A percentile compares a stretch with the other conserved stretches of the same genome.
These are phyloP conservation scores for Amyelois transitella DNA, from an alignment of 1,140 invertebrate species.

Conservation along the genomic window DNA sequence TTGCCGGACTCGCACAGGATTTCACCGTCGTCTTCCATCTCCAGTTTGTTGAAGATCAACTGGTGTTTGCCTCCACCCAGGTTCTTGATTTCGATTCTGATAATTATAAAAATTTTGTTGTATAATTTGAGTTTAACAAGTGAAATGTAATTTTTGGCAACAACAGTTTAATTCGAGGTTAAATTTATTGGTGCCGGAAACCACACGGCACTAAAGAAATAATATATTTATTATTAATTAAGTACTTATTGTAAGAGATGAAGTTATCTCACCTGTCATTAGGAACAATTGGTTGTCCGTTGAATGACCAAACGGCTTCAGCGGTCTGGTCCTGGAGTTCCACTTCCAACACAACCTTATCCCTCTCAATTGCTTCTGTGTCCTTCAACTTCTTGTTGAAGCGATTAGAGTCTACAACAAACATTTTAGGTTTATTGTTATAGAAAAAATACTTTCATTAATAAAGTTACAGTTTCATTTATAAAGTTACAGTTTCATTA, in stretches of 20 bases:
- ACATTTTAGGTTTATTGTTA: not conserved
- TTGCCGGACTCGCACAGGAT: slow-evolving; percentile 89
- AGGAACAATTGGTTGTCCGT: slow-evolving; percentile 88
- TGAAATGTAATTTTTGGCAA: too few relatives aligned
- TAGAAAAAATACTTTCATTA: not conserved
- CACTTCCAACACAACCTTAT: slow-evolving; percentile 91
- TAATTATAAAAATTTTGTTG: slow-evolving; percentile 1
- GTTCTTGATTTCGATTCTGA: slow-evolving; percentile 90
- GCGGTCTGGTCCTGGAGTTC: slow-evolving; percentile 97
- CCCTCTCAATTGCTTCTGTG: slow-evolving; percentile 91
- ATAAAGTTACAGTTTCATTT: not conserved
- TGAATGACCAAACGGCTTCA: slow-evolving; percentile 94
- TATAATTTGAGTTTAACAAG: too few relatives aligned
- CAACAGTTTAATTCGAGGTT: too few relatives aligned
- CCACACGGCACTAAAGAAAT: too few relatives aligned
- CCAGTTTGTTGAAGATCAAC: slow-evolving; percentile 88
- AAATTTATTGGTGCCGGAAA: too few relatives aligned
- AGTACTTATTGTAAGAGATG: not conserved
- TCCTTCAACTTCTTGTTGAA: slow-evolving; percentile 98
- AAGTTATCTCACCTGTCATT: slow-evolving; percentile 76
- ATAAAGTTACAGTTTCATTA: not conserved
- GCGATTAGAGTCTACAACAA: slow-evolving; percentile 88
- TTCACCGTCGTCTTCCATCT: slow-evolving; percentile 89
- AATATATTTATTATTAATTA: slow-evolving; percentile 14
- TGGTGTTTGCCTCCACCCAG: slow-evolving; percentile 94